Conservation (phyloP, 2,797 vertebrate species). For the Xiphorhynchus erythropygius region DNA sequence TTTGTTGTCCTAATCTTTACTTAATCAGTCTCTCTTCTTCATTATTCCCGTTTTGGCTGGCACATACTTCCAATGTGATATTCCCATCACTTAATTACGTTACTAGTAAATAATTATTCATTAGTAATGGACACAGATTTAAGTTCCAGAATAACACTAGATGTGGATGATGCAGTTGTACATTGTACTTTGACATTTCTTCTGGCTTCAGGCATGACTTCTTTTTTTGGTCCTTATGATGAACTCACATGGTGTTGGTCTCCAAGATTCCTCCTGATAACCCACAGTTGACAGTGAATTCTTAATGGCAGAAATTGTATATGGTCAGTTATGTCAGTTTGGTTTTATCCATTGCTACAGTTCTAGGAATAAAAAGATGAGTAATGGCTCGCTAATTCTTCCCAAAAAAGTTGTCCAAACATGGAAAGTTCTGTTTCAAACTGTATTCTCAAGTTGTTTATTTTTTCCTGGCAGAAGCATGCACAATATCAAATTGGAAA, state of each 20-base stretch:
- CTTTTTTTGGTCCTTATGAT: neutral
- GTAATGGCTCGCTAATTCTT: neutral
- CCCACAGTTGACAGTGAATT: accelerated
- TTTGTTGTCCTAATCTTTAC: neutral
- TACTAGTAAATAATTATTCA: neutral
- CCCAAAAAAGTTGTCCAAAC: neutral
- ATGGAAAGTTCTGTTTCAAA: neutral
- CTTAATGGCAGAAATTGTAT: neutral
- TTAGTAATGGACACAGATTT: neutral
- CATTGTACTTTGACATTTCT: neutral
- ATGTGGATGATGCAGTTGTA: neutral
- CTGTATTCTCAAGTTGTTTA: neutral
- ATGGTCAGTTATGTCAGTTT: neutral
- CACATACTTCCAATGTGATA: neutral
- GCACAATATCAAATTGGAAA: neutral
- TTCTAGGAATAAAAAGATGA: neutral
- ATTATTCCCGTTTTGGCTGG: neutral
- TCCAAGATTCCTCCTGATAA: neutral
- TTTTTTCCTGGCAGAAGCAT: neutral
- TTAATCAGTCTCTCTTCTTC: neutral
- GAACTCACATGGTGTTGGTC: accelerated
- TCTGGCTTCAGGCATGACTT: neutral
- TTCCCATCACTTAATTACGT: neutral
- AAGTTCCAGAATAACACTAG: neutral
- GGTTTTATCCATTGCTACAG: neutral